Evolutionary conservation across 2,797 vertebrate species (phyloP).

Genomic region (Eulemur rubriventer): DNA sequence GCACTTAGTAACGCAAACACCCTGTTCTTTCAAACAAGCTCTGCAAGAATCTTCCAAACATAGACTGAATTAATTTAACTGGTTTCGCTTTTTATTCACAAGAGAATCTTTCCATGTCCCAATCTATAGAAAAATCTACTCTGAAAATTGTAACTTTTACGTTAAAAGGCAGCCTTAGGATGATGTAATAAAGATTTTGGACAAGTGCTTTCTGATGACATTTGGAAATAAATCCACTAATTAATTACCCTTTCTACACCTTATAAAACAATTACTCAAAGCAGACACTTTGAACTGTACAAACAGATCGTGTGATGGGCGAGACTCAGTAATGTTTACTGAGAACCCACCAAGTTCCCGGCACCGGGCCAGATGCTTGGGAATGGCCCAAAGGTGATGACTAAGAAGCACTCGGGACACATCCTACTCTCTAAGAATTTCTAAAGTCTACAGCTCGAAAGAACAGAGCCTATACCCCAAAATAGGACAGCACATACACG

Average conservation of each 20-base stretch:
- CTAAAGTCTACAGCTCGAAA: slow-evolving; percentile 60
- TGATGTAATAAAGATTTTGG: not conserved
- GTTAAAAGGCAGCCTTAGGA: not conserved
- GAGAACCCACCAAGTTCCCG: not conserved
- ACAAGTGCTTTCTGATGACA: not conserved
- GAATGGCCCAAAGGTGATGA: not conserved
- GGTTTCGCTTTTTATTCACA: not conserved
- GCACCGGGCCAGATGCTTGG: not conserved
- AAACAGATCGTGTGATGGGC: not conserved
- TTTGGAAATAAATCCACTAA: not conserved
- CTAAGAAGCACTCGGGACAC: not conserved
- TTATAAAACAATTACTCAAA: not conserved
- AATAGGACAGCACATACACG: slow-evolving; percentile 6
- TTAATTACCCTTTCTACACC: not conserved
- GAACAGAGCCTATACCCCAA: not conserved
- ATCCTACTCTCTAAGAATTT: slow-evolving; percentile 66
- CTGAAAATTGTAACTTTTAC: not conserved
- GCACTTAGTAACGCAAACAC: not conserved
- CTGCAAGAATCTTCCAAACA: not conserved
- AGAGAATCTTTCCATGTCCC: not conserved
- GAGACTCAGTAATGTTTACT: not conserved
- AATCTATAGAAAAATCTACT: not conserved
- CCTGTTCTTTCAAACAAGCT: not conserved
- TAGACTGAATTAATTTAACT: not conserved
- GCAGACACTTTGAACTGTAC: not conserved